Base-by-base conservation (phyloP, 1,140 invertebrate species). In the Danaus plexippus region DNA sequence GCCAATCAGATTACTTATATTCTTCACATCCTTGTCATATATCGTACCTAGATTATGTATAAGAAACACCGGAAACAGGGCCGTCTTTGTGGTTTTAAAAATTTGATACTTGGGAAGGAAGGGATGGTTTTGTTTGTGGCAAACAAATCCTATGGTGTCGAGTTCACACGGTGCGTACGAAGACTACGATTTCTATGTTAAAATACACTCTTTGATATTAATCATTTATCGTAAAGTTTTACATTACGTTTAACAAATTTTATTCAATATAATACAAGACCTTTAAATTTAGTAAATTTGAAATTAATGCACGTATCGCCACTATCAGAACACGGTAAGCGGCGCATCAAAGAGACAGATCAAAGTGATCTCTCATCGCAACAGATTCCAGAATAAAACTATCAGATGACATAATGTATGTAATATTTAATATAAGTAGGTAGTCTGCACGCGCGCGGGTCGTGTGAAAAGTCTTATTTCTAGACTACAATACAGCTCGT, bases 391-490 rank as follows among this genome's bases (percentile, higher is more conserved):
- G 57, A 57, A 52, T 48, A 52, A n/a, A 15, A 42, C 57, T 67
- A 77, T 79, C 66, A 76, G 71, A 76, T 77, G 59, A 61, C 69
- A 70, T 69, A 64, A 71, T 76, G 71, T 77, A 77, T 73, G 66
- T 69, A 67, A 69, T 63, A 73, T 78, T 66, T 68, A 69, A 75
- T 75, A 72, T 77, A 65, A 59, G 66, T 67, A 63, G 63, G 51
- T 55, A 59, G 50, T 57, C 64, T 61, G 70, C 71, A 74, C 69
- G 69, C 70, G 67, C 67, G 57, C 60, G 45, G 63, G 67, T 73
- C 71, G 77, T 77, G 75, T 78, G 77, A 80, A 77, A 61, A 76
- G 72, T 67, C 75, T 63, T 76, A 75, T 71, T 75, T 68, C 68
- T 56, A 55, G 61, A 67, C 67, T 70, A 79, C 75, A 83, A 75